Base-by-base conservation (phyloP, 2,797 vertebrate species). In the Muscicapa comitata region DNA sequence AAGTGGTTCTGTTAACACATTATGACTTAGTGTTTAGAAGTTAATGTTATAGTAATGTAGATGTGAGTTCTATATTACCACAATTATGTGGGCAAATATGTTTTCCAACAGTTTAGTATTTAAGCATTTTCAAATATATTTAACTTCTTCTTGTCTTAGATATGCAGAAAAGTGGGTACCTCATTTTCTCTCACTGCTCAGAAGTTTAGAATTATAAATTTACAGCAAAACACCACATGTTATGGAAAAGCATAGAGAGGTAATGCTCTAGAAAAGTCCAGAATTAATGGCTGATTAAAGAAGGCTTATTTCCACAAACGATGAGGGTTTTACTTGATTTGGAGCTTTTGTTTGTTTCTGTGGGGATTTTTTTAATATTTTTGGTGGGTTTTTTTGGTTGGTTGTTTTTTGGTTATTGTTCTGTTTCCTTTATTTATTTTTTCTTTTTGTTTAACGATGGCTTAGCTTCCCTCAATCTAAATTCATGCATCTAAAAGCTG, bases 361-460 rank as follows among this genome's bases (percentile, higher is more conserved):
- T 75, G 28, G 3, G 4, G 1, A 1, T 6, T n/a, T 40, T 47
- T 26, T 35, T 35, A 35, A 21, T 9, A 50, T 18, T 0, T 50
- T 25, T 45, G 43, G 43, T 45, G 21, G 20, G 6, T 11, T 13
- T 51, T 16, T 20, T 35, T 40, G 4, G 9, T 42, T 35, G 11
- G 5, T 20, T 35, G 6, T 5, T 31, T 73, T 54, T 48, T 0
- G 0, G 3, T 54, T 54, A 26, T 42, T 67, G 2, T 24, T 61
- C 10, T 67, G 6, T 37, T 48, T 42, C 3, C 5, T 31, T 67
- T 48, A 24, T 25, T 11, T 16, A 4, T 23, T 11, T 20, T 20
- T 47, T 21, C 3, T 28, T n/a, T 67, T 76, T 59, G 1, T 3
- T 20, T 29, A 38, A 58, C 0, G 0, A 13, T 47, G 1, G 1